Conservation (phyloP, 2,888 invertebrate genomes). For the Thereva nobilitata region DNA sequence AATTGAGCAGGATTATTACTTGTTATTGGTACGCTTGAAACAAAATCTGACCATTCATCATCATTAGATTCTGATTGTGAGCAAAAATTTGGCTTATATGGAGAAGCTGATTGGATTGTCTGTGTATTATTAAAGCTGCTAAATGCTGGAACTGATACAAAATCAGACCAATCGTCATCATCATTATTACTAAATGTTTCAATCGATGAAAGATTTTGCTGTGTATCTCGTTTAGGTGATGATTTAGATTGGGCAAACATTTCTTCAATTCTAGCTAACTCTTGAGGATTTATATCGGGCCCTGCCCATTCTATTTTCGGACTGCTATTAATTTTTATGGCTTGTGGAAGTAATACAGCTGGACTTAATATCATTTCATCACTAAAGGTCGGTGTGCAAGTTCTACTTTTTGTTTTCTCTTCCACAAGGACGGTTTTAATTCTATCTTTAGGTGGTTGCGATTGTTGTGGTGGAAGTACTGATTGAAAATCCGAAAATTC, state of each 20-base stretch:
- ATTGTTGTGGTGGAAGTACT: conserved; percentile 39
- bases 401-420: conserved; percentile 43
- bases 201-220: conserved; percentile 22
- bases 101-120: conserved; percentile 19
- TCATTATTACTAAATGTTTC: conserved; percentile 42
- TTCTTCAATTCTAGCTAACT: conserved; percentile 56
- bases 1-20: conserved; percentile 29
- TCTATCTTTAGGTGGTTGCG: conserved; percentile 45
- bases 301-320: conserved; percentile 63
- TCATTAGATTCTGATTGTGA: conserved; percentile 47
- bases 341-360: conserved; percentile 53
- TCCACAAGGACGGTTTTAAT: neutral
- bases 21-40: conserved; percentile 58
- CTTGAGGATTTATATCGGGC: conserved; percentile 53
- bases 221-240: neutral
- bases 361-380: conserved; percentile 55
- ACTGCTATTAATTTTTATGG: conserved; percentile 49
- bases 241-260: conserved; percentile 51
- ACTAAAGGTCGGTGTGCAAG: conserved; percentile 45
- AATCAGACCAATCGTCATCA: conserved; percentile 64
- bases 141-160: conserved; percentile 57
- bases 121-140: conserved; percentile 29
- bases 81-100: conserved; percentile 33
- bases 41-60: conserved; percentile 64
- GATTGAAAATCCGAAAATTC: conserved; percentile 61